A percentile compares a stretch with the other conserved stretches of the same genome.
Conservation (phyloP, 30 jellyfish, hydroid and myxozoan genomes). For the Cassiopea xamachana region DNA sequence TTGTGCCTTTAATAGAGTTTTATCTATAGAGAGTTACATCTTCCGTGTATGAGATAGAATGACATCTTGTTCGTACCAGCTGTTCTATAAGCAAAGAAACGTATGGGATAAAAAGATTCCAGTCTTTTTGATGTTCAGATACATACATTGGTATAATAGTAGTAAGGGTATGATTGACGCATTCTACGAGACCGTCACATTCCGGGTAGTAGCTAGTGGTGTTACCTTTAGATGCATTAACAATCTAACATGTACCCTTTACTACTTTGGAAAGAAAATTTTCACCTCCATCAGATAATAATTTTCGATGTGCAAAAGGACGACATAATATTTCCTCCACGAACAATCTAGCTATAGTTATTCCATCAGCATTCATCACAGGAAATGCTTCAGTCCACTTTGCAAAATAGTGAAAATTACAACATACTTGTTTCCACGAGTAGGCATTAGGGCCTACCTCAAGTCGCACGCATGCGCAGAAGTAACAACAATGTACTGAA, state of each 20-base stretch:
- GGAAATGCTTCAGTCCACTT: conserved; percentile 73
- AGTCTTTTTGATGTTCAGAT: conserved; percentile 18
- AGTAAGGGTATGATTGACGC: conserved; percentile 20
- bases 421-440: no score
- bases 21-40: no score
- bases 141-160: conserved; percentile 35
- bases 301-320: not conserved
- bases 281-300: not conserved
- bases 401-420: not conserved
- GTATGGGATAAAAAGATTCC: conserved; percentile 29
- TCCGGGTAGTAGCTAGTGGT: conserved; percentile 37
- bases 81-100: not conserved
- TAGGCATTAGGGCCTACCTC: no score
- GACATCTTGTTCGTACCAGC: not conserved
- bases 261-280: not conserved
- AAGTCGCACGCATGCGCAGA: no score
- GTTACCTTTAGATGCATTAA: not conserved
- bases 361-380: conserved; percentile 20
- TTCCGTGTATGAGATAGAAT: not conserved
- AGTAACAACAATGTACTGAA: no score
- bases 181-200: conserved; percentile 43
- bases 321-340: not conserved
- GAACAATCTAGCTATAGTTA: conserved; percentile 26
- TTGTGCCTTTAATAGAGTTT: no score
- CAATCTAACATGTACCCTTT: not conserved